These are phyloP conservation scores for Chaetoderma sp. DNA, from an alignment of 2,888 invertebrate species.

Conservation along the genomic window DNA sequence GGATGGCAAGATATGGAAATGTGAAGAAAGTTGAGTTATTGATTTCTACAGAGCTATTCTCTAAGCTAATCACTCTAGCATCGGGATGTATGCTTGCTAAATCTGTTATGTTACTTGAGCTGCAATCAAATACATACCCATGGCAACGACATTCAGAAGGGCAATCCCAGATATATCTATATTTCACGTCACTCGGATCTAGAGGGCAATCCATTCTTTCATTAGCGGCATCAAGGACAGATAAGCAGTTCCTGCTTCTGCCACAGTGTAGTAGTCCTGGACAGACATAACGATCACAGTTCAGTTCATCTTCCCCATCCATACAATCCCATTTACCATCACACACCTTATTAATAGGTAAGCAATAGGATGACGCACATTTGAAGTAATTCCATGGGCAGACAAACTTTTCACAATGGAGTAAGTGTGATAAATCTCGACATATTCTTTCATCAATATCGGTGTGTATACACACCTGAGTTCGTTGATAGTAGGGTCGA, in stretches of 20 bases:
- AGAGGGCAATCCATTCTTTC: background rate
- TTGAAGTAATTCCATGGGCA: background rate
- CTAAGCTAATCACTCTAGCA: background rate
- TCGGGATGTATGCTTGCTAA: background rate
- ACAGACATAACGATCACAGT: background rate
- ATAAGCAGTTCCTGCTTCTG: background rate
- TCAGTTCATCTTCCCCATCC: background rate
- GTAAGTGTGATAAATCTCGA: conserved; percentile 1
- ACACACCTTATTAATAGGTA: background rate
- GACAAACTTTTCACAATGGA: background rate
- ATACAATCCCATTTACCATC: background rate
- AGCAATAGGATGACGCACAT: background rate
- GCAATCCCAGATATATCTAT: background rate
- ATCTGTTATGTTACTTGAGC: background rate
- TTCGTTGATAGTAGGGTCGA: background rate
- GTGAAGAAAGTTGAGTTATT: background rate
- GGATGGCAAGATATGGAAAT: background rate
- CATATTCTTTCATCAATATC: too few relatives aligned
- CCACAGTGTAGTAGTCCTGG: background rate
- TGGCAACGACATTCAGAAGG: background rate
- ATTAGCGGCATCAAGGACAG: background rate
- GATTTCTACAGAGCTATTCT: background rate
- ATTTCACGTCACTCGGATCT: background rate
- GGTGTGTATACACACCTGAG: background rate
- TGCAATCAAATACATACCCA: background rate